These are phyloP conservation scores for Pammene aurita DNA, from an alignment of 2,888 invertebrate genomes.

Conservation along the genomic window DNA sequence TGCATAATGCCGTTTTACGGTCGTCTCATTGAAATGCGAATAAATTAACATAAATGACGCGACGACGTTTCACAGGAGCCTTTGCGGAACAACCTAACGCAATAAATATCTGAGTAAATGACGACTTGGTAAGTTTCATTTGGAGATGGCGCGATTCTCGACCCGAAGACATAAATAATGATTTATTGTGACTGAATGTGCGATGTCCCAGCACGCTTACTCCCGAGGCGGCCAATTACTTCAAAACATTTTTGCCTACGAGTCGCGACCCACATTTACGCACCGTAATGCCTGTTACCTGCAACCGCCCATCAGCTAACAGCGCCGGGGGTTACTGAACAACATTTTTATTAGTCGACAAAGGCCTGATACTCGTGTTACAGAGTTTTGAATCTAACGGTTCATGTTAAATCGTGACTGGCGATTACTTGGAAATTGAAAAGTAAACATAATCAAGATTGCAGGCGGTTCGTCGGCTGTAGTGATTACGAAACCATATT, in stretches of 20 bases:
- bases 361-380: conserved; percentile 44
- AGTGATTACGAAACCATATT: conserved; percentile 50
- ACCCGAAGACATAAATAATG: conserved; percentile 58
- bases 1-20: conserved; percentile 68
- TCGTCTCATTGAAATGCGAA: conserved; percentile 75
- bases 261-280: conserved; percentile 36
- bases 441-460: conserved; percentile 59
- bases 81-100: conserved; percentile 60
- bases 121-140: conserved; percentile 56
- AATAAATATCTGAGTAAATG: conserved; percentile 70
- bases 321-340: conserved; percentile 34
- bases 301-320: conserved; percentile 31
- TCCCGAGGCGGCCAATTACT: conserved; percentile 39
- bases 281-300: conserved; percentile 36
- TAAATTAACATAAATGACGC: conserved; percentile 75
- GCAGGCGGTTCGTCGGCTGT: conserved; percentile 51
- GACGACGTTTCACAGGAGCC: conserved; percentile 57
- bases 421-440: conserved; percentile 67
- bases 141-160: conserved; percentile 54
- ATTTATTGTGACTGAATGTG: conserved; percentile 54
- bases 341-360: conserved; percentile 40
- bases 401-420: conserved; percentile 66
- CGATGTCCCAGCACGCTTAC: conserved; percentile 32
- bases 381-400: conserved; percentile 57
- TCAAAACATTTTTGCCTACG: conserved; percentile 42